Evolutionary conservation across 2,113 vertebrate genomes (phyloP).

Genomic region (Myocastor coypus): DNA sequence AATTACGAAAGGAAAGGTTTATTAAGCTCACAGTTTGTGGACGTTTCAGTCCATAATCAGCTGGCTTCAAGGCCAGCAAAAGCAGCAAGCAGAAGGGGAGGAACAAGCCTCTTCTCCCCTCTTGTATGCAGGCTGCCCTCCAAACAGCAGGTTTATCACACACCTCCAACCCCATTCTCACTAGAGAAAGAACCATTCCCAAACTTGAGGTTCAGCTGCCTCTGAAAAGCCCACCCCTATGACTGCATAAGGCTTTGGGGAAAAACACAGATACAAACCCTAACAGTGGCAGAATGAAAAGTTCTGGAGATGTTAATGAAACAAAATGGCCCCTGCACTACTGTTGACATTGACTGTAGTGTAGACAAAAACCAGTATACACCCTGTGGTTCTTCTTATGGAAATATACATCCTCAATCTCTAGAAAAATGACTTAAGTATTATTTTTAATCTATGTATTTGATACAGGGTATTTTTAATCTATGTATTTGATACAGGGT

Average conservation of each 20-base stretch:
- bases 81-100: background rate
- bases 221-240: background rate
- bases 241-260: background rate
- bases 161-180: background rate
- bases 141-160: background rate
- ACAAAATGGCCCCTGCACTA: background rate
- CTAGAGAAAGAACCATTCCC: background rate
- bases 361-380: background rate
- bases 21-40: background rate
- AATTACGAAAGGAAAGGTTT: background rate
- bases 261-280: background rate
- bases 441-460: background rate
- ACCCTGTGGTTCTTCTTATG: background rate
- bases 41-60: background rate
- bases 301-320: background rate
- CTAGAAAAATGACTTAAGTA: slow-evolving; percentile 36
- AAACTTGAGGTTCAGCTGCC: background rate
- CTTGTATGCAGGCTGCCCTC: background rate
- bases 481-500: no score
- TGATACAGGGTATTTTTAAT: no score
- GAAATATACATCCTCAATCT: background rate
- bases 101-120: background rate
- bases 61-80: background rate
- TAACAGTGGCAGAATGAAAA: background rate
- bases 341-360: background rate